Base-by-base conservation (phyloP, 2,113 vertebrate genomes). In the Madoqua kirkii region DNA sequence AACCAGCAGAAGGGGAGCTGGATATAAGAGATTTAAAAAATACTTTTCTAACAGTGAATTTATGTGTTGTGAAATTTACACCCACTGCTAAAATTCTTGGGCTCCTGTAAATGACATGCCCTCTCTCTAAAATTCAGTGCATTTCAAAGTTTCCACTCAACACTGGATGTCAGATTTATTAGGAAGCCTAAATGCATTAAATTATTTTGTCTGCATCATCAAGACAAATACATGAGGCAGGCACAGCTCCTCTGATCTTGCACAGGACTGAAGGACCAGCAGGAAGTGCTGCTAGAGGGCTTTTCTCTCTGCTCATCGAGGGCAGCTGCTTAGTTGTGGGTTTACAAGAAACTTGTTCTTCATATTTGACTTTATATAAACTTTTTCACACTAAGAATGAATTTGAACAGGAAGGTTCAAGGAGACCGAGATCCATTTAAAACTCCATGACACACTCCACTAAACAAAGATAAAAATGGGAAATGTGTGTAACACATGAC, bases 401-500 rank as follows among this genome's bases (percentile, higher is more conserved):
- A 88, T 74, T 93, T 62, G 52, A 71, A 52, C 57, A 57, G 54
- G 89, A 81, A 84, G 45, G 9, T 74, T 94, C 86, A 87, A 50
- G n/a, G 36, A 88, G 13, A 87, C 60, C 76, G 81, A 36, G 14
- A 43, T 87, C 40, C 57, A 10, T 91, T 92, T 64, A n/a, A 78
- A 60, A 54, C 52, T 8, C 29, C 36, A 81, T 40, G 40, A 25
- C 45, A 59, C 25, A 36, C 9, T 19, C n/a, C 43, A 87, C 52
- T 43, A 88, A 83, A 50, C 62, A 52, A 93, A 95, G 83, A 95
- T 43, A 59, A 78, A 95, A 96, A 45, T 67, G 93, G 50, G 48
- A 84, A 87, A 54, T 31, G 11, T 81, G 52, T 33, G 25, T 88
- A 87, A 55, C 0, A 1, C 11, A 6, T 52, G 67, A 76, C 48